Percentiles rank a stretch among this genome's conserved stretches.
Conservation (phyloP, 2,888 invertebrate genomes). For the Andricus curvator region DNA sequence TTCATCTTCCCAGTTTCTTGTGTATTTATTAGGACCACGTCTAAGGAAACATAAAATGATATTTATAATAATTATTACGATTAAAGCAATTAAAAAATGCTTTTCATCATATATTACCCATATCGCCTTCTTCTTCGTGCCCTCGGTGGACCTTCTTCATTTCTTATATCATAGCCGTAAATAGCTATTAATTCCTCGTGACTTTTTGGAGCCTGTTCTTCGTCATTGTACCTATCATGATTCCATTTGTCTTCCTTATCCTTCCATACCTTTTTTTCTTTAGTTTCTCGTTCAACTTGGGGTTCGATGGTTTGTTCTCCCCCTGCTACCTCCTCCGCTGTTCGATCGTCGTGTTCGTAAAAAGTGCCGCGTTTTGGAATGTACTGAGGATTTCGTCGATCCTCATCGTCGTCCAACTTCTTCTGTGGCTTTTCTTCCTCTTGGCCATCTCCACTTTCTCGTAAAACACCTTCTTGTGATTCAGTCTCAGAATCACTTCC, state of each 20-base stretch:
- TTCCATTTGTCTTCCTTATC: conserved; percentile 87
- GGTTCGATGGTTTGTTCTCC: conserved; percentile 65
- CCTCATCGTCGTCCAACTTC: conserved; percentile 95
- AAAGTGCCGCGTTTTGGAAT: conserved; percentile 97
- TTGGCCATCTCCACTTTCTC: conserved; percentile 76
- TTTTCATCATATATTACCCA: conserved; percentile 81
- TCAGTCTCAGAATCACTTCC: conserved; percentile 72
- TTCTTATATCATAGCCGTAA: conserved; percentile 97
- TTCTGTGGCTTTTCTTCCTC: conserved; percentile 82
- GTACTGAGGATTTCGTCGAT: conserved; percentile 97
- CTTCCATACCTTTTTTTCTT: conserved; percentile 80
- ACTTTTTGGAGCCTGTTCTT: conserved; percentile 91
- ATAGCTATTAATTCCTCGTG: conserved; percentile 90
- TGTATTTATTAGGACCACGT: conserved; percentile 95
- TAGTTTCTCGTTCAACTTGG: conserved; percentile 71
- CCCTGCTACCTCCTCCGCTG: conserved; percentile 81
- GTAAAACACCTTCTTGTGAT: conserved; percentile 73
- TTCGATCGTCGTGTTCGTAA: conserved; percentile 97
- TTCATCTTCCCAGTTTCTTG: conserved; percentile 95
- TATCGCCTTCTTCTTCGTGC: conserved; percentile 92
- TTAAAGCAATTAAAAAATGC: background rate
- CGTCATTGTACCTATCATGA: conserved; percentile 92
- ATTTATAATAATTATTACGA: conserved; percentile 21
- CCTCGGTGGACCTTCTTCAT: conserved; percentile 94
- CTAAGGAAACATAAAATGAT: conserved; percentile 75